Base-by-base conservation (phyloP, 2,113 vertebrate species). In the Hyperopisus bebe region DNA sequence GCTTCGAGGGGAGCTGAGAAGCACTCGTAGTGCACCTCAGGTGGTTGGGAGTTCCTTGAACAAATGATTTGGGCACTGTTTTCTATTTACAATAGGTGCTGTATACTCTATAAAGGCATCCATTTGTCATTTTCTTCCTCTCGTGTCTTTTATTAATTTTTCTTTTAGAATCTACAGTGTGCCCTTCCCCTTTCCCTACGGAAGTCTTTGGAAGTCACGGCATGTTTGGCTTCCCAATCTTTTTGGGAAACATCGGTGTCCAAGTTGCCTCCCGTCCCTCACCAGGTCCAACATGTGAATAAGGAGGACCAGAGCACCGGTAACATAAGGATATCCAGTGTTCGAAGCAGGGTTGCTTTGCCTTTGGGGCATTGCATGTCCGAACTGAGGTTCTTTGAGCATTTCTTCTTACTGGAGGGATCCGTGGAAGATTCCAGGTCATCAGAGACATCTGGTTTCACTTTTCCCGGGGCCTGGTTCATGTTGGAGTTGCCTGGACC, bases 381-480 rank as follows among this genome's bases (percentile, higher is more conserved):
- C 55, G 96, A 96, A 27, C 93, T 96, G 92, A 95, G 96, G 92
- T 95, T 97, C 89, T 95, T 95, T 70, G 95, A 96, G 88, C 97
- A 97, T 55, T 95, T 96, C 92, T 95, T 95, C 92, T 95, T 95
- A 90, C 95, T 96, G 53, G 96, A 96, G 66, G 96, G 96, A 0
- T 93, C 90, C 86, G 96, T 96, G 58, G 96, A 95, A n/a, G 94
- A 92, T 47, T 94, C 95, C 1, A 95, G 93, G 0, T 95, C 94
- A 87, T 96, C 95, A 7, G 96, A 91, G 58, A 95, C 94, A 24
- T 95, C 95, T 0, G 96, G 96, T 91, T 89, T 94, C 87, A 95
- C 87, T 77, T 93, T 95, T 31, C 94, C 96, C 90, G 96, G 77
- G 0, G 96, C 95, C 58, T 95, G 94, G 88, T 96, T 95, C 85